Percentiles rank a stretch among this genome's conserved stretches.
Conservation (phyloP, 2,888 invertebrate genomes). For the Lydus trimaculatus region DNA sequence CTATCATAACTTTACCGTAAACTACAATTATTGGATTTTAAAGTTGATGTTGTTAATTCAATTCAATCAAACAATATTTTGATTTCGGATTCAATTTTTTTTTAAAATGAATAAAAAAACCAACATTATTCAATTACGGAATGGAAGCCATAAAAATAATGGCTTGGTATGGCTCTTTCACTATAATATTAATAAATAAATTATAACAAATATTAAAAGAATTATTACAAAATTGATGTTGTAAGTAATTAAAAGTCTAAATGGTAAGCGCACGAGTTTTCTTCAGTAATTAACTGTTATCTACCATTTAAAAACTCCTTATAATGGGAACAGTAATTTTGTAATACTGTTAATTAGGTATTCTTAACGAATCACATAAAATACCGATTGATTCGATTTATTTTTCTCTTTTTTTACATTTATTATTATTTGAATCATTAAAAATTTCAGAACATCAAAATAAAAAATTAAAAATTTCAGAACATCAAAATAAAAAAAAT, state of each 20-base stretch:
- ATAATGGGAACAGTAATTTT: slow-evolving; percentile 9
- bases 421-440: not conserved
- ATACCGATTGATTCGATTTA: not conserved
- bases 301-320: slow-evolving; percentile 7
- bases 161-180: slow-evolving; percentile 29
- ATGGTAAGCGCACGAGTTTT: slow-evolving; percentile 4
- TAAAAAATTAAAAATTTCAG: too few relatives aligned
- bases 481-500: not conserved
- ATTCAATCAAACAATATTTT: not conserved
- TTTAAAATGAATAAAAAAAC: not conserved
- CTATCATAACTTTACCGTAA: slow-evolving; percentile 3
- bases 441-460: not conserved
- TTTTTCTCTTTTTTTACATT: not conserved
- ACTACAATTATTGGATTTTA: not conserved
- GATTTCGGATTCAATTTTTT: slow-evolving; percentile 18
- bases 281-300: slow-evolving; percentile 9
- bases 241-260: not conserved
- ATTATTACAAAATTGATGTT: not conserved
- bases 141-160: slow-evolving; percentile 28
- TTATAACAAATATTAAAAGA: not conserved
- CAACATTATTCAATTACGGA: not conserved
- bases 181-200: not conserved
- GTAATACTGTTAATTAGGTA: slow-evolving; percentile 13
- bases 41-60: not conserved
- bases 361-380: not conserved